Percentiles rank a stretch among this genome's conserved stretches.
These are phyloP conservation scores for Octodonta nipae DNA, from an alignment of 2,888 invertebrate genomes.

Conservation along the genomic window DNA sequence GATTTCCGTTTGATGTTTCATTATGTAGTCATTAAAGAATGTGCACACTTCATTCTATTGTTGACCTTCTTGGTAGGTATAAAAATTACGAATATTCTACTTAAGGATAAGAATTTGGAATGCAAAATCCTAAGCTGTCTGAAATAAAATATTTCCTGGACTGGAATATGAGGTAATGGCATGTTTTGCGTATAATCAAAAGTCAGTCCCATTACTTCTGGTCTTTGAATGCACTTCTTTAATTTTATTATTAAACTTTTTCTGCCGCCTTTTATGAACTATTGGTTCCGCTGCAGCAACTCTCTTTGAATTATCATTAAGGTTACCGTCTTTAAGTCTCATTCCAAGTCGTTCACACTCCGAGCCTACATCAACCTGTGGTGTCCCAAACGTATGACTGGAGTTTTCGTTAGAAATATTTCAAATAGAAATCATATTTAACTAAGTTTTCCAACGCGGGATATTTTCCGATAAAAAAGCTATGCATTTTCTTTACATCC, in stretches of 20 bases:
- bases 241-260: constrained; percentile 11
- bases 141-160: constrained; percentile 2
- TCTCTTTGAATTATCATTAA: constrained; percentile 9
- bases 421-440: too few relatives aligned
- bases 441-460: too few relatives aligned
- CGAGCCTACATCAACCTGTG: constrained; percentile 10
- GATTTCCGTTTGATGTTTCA: constrained; percentile 7
- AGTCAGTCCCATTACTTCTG: constrained; percentile 3
- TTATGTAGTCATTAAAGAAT: constrained; percentile 14
- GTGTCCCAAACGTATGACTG: constrained; percentile 8
- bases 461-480: too few relatives aligned
- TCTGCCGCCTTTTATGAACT: constrained; percentile 8
- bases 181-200: constrained; percentile 2
- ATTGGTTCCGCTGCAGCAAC: constrained; percentile 9
- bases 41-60: constrained; percentile 8
- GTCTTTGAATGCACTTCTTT: constrained; percentile 5
- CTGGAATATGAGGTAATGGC: constrained; percentile 4
- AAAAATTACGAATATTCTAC: constrained; percentile 2
- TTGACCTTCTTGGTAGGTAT: constrained; percentile 14
- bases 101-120: background rate
- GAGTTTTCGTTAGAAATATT: constrained; percentile 9
- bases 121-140: too few relatives aligned
- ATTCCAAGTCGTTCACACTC: constrained; percentile 8
- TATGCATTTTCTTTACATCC: constrained; percentile 17
- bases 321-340: constrained; percentile 5